phyloP scores from a whole-genome alignment of 2,113 vertebrate species.

The Dipodomys ordii region DNA sequence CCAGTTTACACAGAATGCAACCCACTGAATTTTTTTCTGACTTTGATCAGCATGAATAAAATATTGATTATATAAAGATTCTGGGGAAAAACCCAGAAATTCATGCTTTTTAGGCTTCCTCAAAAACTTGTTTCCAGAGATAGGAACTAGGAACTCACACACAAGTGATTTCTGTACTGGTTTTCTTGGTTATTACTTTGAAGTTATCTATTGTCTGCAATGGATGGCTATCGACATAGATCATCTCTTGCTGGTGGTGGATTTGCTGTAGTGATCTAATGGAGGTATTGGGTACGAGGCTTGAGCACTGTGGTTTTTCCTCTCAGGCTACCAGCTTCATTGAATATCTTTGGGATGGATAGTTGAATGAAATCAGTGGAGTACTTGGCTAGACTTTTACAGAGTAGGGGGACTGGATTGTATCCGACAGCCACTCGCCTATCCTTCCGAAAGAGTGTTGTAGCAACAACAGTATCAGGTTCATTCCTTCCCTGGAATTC shows the following conservation, averaged over 20 bases:
- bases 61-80: constrained; percentile 25
- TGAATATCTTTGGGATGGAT: background rate
- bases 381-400: constrained; percentile 45
- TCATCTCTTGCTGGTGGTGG: constrained; percentile 36
- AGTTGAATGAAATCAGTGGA: constrained; percentile 55
- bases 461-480: background rate
- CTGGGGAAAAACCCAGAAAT: background rate
- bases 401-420: background rate
- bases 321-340: constrained; percentile 52
- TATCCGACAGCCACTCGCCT: background rate
- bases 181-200: constrained; percentile 65
- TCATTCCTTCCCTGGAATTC: constrained; percentile 22
- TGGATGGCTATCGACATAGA: constrained; percentile 65
- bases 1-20: constrained; percentile 60
- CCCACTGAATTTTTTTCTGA: constrained; percentile 2
- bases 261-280: background rate
- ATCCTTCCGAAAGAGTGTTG: background rate
- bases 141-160: constrained; percentile 29
- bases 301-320: constrained; percentile 41
- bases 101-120: background rate
- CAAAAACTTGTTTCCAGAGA: background rate
- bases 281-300: constrained; percentile 10
- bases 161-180: constrained; percentile 60
- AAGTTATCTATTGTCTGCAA: constrained; percentile 56
- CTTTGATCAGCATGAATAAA: constrained; percentile 36